A percentile compares a stretch with the other conserved stretches of the same genome.
phyloP scores from a whole-genome alignment of 2,113 vertebrate species.

The Datnioides undecimradiatus region DNA sequence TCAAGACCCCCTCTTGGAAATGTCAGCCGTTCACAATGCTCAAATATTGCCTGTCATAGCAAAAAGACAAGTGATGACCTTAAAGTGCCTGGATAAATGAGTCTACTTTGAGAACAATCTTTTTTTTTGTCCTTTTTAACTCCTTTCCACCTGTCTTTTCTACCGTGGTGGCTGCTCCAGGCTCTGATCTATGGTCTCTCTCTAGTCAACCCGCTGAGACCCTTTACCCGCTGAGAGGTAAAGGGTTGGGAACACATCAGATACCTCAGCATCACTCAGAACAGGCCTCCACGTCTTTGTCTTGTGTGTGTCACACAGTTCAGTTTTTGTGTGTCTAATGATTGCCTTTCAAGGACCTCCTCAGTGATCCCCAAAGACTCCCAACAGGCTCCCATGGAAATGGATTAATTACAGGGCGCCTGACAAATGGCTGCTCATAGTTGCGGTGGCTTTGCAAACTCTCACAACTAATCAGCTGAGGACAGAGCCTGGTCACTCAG shows the following conservation, averaged over 20 bases:
- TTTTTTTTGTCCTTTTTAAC: slow-evolving; percentile 63
- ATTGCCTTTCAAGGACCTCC: slow-evolving; percentile 65
- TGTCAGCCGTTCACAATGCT: slow-evolving; percentile 79
- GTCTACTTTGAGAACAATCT: slow-evolving; percentile 67
- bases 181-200: slow-evolving; percentile 61
- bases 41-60: slow-evolving; percentile 72
- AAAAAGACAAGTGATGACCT: slow-evolving; percentile 70
- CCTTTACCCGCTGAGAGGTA: slow-evolving; percentile 42
- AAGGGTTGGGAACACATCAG: slow-evolving; percentile 48
- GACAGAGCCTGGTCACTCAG: slow-evolving; percentile 72
- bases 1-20: slow-evolving; percentile 71
- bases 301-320: slow-evolving; percentile 39
- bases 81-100: slow-evolving; percentile 75
- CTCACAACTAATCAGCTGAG: slow-evolving; percentile 76
- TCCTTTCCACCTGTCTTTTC: slow-evolving; percentile 25
- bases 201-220: slow-evolving; percentile 72
- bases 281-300: slow-evolving; percentile 32
- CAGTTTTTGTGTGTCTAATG: slow-evolving; percentile 59
- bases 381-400: slow-evolving; percentile 66
- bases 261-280: slow-evolving; percentile 42
- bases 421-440: slow-evolving; percentile 68
- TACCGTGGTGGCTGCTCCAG: slow-evolving; percentile 7
- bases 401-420: slow-evolving; percentile 76
- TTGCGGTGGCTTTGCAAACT: slow-evolving; percentile 70
- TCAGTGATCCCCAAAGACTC: slow-evolving; percentile 56